Base-by-base conservation (phyloP, 2,888 invertebrate genomes). In the Mesorhabditis spiculigera region DNA sequence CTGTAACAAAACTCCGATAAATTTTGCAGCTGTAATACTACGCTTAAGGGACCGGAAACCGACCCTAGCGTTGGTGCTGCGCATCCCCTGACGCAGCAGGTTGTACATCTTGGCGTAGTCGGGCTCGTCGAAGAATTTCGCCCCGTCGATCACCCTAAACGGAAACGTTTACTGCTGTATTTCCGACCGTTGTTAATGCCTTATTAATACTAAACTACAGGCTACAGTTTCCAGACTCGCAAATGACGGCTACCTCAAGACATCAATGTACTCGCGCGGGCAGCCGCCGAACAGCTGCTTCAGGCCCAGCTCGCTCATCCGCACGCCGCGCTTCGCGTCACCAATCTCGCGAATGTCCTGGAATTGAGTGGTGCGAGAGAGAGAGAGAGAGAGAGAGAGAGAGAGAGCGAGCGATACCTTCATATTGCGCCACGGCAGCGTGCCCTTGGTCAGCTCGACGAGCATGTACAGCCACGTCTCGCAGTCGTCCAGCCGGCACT, bases 381-480 rank as follows among this genome's bases (percentile, higher is more conserved):
- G 28, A 28, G 28, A 28, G 28, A 28, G 28, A 28, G 28, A 28
- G 28, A 28, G 28, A 28, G 28, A 28, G 28, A 28, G 28, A 28
- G 28, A 28, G 28, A 28, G 28, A 28, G n/a, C n/a, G n/a, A n/a
- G n/a, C 28, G 28, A 10, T 13, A 73, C 73, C 70, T 73, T 73
- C 66, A 82, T 67, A 69, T 83, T 79, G 70, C 80, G 76, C 81
- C 81, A 81, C 16, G 81, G 81, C 42, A 81, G 75, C 6, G 76
- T 78, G 42, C 81, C 81, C 58, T 78, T 78, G 5, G 81, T 79
- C 45, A 81, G 70, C 68, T 81, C 81, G 13, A 78, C 78, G 45
- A 72, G 44, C 81, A 81, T 80, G 73, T 81, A 81, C 63, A 81
- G 50, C 81, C 81, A 81, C 41, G 78, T 77, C 68, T 81, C 81